Evolutionary conservation across 2,888 invertebrate genomes (phyloP).

Genomic region (Clivina fossor): DNA sequence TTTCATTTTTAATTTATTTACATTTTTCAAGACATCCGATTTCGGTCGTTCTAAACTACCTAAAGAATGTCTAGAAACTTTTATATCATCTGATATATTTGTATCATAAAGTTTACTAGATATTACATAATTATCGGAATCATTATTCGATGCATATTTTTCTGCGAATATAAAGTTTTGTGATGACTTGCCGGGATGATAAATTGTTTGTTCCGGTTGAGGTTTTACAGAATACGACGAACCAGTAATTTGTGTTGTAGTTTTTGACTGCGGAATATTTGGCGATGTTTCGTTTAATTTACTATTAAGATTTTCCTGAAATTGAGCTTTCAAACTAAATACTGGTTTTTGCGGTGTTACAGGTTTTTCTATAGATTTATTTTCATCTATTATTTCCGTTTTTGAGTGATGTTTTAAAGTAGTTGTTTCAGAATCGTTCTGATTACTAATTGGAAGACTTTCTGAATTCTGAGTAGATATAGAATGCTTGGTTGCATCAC

Average conservation of each 20-base stretch:
- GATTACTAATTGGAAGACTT: background rate
- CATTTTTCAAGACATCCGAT: constrained; percentile 61
- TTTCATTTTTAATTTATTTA: constrained; percentile 36
- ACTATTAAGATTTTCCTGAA: constrained; percentile 29
- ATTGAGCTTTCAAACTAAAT: constrained; percentile 28
- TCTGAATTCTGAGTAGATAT: background rate
- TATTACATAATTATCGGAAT: constrained; percentile 38
- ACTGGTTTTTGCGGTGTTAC: constrained; percentile 19
- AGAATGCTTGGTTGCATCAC: constrained; percentile 5
- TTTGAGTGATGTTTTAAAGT: constrained; percentile 10
- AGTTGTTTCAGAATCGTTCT: constrained; percentile 12
- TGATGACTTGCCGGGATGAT: constrained; percentile 39
- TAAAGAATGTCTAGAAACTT: constrained; percentile 63
- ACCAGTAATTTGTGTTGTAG: background rate
- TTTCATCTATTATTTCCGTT: constrained; percentile 14
- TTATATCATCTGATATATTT: constrained; percentile 65
- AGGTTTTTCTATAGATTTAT: constrained; percentile 4
- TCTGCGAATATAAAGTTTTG: constrained; percentile 49
- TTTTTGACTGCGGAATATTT: background rate
- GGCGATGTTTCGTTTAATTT: constrained; percentile 18
- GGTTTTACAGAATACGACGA: constrained; percentile 21
- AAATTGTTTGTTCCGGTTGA: constrained; percentile 15
- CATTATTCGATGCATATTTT: constrained; percentile 41
- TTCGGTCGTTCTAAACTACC: constrained; percentile 66
- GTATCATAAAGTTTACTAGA: constrained; percentile 54